Evolutionary conservation across 2,888 invertebrate genomes (phyloP).

Genomic region (Sclerodermus sp.): DNA sequence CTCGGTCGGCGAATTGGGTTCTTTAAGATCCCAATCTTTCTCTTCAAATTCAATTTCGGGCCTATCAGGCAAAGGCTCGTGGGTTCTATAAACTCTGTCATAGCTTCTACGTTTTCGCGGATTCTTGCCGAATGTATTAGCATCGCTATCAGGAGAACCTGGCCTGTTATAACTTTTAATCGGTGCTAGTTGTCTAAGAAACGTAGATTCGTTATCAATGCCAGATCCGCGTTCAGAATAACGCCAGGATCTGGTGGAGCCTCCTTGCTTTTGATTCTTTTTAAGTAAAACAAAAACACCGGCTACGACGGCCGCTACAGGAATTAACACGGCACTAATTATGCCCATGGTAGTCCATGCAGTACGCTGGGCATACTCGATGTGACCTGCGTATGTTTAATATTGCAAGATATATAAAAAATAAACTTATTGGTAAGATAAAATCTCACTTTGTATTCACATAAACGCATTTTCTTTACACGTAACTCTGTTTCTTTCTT

Average conservation of each 20-base stretch:
- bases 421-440: background rate
- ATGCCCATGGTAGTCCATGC: slow-evolving; percentile 75
- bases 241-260: slow-evolving; percentile 47
- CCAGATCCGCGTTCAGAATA: slow-evolving; percentile 41
- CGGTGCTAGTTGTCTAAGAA: slow-evolving; percentile 25
- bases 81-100: slow-evolving; percentile 80
- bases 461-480: too few species aligned
- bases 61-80: slow-evolving; percentile 76
- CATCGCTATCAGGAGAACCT: slow-evolving; percentile 61
- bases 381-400: slow-evolving; percentile 54
- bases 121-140: slow-evolving; percentile 61
- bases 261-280: slow-evolving; percentile 31
- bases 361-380: slow-evolving; percentile 67
- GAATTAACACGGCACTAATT: slow-evolving; percentile 72
- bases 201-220: slow-evolving; percentile 34
- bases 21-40: slow-evolving; percentile 77
- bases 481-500: too few species aligned
- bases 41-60: slow-evolving; percentile 80
- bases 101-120: slow-evolving; percentile 72
- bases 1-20: slow-evolving; percentile 45
- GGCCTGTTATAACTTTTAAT: slow-evolving; percentile 60
- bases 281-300: slow-evolving; percentile 30
- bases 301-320: slow-evolving; percentile 50
- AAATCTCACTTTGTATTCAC: slow-evolving; percentile 1
- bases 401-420: background rate